Percentiles rank a stretch among this genome's conserved stretches.
phyloP scores from a whole-genome alignment of 2,888 invertebrate genomes.

The Barypeithes pellucidus region DNA sequence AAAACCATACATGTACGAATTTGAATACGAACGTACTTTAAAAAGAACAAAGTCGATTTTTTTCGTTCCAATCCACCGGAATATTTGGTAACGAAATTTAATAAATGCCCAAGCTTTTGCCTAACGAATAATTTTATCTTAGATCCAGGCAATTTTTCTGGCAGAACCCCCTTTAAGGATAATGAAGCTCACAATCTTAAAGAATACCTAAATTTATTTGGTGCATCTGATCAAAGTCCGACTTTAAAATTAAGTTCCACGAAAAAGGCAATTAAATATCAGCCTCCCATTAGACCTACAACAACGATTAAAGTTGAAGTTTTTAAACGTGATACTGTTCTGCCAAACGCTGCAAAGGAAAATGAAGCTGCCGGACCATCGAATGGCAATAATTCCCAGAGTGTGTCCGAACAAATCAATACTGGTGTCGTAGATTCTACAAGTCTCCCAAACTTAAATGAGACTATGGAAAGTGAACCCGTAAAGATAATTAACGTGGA shows the following conservation, averaged over 20 bases:
- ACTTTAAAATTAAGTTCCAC: constrained; percentile 25
- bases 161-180: constrained; percentile 25
- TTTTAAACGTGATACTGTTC: constrained; percentile 19
- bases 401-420: neutral
- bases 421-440: neutral
- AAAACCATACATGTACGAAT: too few relatives aligned
- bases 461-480: neutral
- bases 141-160: constrained; percentile 21
- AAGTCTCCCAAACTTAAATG: constrained; percentile 23
- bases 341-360: neutral
- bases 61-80: too few relatives aligned
- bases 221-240: constrained; percentile 41
- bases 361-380: neutral
- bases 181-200: constrained; percentile 46
- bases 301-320: constrained; percentile 49
- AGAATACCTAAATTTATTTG: constrained; percentile 46
- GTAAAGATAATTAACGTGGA: neutral
- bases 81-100: too few relatives aligned
- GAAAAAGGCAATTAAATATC: neutral
- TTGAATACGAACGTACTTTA: too few relatives aligned
- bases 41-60: too few relatives aligned
- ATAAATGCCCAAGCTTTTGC: too few relatives aligned
- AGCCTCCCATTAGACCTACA: constrained; percentile 32
- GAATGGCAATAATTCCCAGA: neutral
- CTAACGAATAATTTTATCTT: constrained; percentile 5